Evolutionary conservation across 1,140 invertebrate genomes (phyloP), one percentile per base, ranked within the genome.

Genomic region (Caenorhabditis inopinata): DNA sequence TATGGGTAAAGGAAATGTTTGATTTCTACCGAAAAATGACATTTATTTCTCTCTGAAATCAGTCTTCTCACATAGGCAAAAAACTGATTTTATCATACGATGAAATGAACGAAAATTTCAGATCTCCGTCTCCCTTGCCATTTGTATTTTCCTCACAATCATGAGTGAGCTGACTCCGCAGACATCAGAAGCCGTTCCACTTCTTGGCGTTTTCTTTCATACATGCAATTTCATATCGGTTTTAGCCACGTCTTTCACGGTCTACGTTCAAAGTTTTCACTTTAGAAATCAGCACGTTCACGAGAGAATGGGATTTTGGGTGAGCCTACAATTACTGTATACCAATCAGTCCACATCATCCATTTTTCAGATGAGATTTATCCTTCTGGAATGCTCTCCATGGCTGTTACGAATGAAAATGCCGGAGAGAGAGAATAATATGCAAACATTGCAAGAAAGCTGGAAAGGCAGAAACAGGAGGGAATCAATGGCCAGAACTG

Each of bases 181-280:
- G 91, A 96, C 95, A 89, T 96, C 95, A 89, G 95, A 97, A 90
- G 94, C 95, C 89, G 94, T 97, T 89, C 95, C 96, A 89, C 92
- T 97, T 89, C 94, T 98, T 94, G 96, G 95, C 3, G 79, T 82
- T 1, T 86, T 86, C 76, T 86, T 86, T 49, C 76, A 85, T 48
- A 74, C 74, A 38, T 86, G 85, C 48, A 86, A 87, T 46, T 76
- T 86, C 32, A 82, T 86, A 14, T 85, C 84, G 0, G 83, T 86
- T 12, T 48, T 82, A 6, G 83, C 85, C 3, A 86, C 85, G 1
- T 47, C 73, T 23, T 85, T 85, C 47, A 86, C 85, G 1, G 85
- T 86, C 29, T 86, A 86, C 38, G 85, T 86, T n/a, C 85, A 86
- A 48, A 80, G 76, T 49, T 77, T 85, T 21, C 85, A 86, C 74